phyloP scores from a whole-genome alignment of 2,113 vertebrate genomes.

The Vulpes vulpes region DNA sequence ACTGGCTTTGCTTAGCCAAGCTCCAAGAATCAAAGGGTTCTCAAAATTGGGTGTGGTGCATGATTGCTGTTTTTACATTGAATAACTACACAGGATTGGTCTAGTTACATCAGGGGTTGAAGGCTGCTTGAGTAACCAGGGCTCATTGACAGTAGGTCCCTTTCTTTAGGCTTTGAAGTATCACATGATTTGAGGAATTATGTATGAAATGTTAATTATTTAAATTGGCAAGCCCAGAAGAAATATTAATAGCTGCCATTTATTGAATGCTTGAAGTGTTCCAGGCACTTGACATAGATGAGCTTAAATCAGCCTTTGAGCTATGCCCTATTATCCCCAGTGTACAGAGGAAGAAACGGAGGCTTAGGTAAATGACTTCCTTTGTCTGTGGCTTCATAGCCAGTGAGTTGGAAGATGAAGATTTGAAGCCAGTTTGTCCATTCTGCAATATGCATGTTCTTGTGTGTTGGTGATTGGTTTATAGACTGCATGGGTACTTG shows the following conservation, averaged over 20 bases:
- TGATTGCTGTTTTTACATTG: neutral
- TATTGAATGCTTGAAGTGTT: neutral
- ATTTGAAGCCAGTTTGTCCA: neutral
- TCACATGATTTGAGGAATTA: neutral
- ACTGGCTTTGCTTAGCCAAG: neutral
- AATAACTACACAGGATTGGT: neutral
- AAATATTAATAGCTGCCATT: neutral
- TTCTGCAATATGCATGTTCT: neutral
- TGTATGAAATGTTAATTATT: slow-evolving; percentile 40
- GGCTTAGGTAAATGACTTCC: neutral
- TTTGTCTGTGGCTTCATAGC: neutral
- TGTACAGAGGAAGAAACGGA: neutral
- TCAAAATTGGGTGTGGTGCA: neutral
- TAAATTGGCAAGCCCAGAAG: neutral
- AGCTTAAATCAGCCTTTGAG: neutral
- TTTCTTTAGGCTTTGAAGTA: neutral
- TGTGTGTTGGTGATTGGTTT: neutral
- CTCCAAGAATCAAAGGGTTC: neutral
- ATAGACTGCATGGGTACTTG: neutral
- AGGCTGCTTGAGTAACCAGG: neutral
- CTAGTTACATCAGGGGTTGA: neutral
- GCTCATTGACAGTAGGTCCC: neutral
- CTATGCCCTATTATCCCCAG: neutral
- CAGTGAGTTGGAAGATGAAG: neutral
- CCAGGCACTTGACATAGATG: neutral